phyloP scores from a whole-genome alignment of 1,140 invertebrate species.

The Thalassaphorura encarpata region DNA sequence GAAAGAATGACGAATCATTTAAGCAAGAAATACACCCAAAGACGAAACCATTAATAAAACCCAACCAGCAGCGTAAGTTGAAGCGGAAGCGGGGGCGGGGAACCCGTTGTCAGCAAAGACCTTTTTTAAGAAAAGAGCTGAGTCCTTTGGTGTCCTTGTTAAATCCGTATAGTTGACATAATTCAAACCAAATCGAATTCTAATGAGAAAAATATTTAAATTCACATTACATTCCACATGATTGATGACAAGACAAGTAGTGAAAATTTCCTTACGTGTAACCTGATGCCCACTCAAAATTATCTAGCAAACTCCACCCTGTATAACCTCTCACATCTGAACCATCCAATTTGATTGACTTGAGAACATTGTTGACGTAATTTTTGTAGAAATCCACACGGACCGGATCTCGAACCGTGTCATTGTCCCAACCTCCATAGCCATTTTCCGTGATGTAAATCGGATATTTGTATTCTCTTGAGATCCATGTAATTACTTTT shows the following conservation, averaged over 20 bases:
- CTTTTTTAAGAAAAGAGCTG: conserved; percentile 26
- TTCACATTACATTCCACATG: conserved; percentile 23
- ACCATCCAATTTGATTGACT: conserved; percentile 52
- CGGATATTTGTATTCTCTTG: conserved; percentile 48
- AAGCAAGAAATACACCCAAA: too few relatives aligned
- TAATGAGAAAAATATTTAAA: conserved; percentile 2
- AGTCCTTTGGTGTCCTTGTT: conserved; percentile 36
- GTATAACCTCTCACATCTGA: conserved; percentile 56
- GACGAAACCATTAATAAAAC: too few relatives aligned
- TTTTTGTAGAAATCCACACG: conserved; percentile 44
- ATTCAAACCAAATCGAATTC: conserved; percentile 27
- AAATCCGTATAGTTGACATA: conserved; percentile 24
- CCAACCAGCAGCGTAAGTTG: too few relatives aligned
- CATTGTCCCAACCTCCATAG: conserved; percentile 40
- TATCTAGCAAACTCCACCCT: conserved; percentile 64
- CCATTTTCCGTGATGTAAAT: conserved; percentile 63
- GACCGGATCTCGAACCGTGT: conserved; percentile 41
- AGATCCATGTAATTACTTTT: conserved; percentile 52
- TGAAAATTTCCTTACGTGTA: conserved; percentile 10
- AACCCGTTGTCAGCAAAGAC: conserved; percentile 12
- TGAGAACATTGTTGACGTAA: conserved; percentile 54
- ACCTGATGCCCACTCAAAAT: conserved; percentile 54
- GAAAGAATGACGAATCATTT: too few relatives aligned
- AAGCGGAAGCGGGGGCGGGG: too few relatives aligned
- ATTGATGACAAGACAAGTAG: conserved; percentile 43